A percentile compares a stretch with the other conserved stretches of the same genome.
Evolutionary conservation across 2,113 vertebrate genomes (phyloP).

Genomic region (Mustela lutreola): DNA sequence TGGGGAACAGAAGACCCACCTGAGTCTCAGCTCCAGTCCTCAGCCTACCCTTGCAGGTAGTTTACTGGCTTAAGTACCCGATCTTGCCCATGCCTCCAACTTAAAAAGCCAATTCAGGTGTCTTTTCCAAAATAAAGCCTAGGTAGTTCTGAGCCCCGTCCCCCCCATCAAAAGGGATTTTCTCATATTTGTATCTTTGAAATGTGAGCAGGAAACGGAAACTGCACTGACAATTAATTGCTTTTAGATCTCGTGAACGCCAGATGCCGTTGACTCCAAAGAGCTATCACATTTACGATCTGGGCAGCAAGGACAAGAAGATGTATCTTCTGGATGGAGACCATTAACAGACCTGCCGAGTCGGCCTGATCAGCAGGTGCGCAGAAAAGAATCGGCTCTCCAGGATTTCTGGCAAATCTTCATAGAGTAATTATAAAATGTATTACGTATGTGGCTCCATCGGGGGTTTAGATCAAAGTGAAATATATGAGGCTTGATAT

Average conservation of each 20-base stretch:
- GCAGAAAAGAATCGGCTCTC: neutral
- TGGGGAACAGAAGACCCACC: neutral
- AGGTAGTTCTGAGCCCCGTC: neutral
- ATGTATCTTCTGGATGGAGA: neutral
- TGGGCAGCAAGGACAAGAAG: neutral
- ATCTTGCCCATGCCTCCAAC: neutral
- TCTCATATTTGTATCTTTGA: neutral
- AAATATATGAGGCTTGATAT: conserved; percentile 11
- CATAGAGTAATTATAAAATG: conserved; percentile 26
- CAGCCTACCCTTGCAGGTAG: neutral
- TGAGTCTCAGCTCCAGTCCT: neutral
- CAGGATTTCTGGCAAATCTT: conserved; percentile 15
- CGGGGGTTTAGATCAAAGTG: conserved; percentile 14
- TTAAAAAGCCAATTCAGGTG: neutral
- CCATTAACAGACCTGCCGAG: conserved; percentile 7
- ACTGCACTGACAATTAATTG: no score
- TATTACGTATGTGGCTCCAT: neutral
- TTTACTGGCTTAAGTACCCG: neutral
- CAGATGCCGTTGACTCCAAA: neutral
- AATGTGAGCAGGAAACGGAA: neutral
- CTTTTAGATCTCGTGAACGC: neutral
- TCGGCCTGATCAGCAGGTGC: neutral
- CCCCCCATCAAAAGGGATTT: neutral
- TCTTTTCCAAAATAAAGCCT: neutral
- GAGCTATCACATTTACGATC: neutral